A percentile compares a stretch with the other conserved stretches of the same genome.
phyloP scores from a whole-genome alignment of 1,140 invertebrate genomes.

The Drosophila jambulina region DNA sequence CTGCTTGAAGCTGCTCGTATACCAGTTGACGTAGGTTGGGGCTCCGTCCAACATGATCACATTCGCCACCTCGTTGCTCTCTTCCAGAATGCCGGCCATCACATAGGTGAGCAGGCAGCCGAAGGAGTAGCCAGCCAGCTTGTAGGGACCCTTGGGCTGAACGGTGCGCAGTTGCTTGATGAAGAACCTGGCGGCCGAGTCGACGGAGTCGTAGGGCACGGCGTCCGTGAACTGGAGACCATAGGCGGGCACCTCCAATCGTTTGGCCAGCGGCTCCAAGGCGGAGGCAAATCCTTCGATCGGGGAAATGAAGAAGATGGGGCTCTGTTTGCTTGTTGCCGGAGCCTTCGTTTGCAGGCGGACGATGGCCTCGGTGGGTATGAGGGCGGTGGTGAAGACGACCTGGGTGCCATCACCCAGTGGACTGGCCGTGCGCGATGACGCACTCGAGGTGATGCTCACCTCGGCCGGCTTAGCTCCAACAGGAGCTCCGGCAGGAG shows the following conservation, averaged over 20 bases:
- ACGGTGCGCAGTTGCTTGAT: constrained; percentile 91
- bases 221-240: constrained; percentile 94
- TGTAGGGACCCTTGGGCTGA: constrained; percentile 94
- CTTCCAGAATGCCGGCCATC: constrained; percentile 94
- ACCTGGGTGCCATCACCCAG: constrained; percentile 85
- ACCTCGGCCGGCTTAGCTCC: not conserved
- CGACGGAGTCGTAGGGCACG: constrained; percentile 90
- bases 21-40: constrained; percentile 93
- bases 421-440: constrained; percentile 56
- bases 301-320: constrained; percentile 93
- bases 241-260: constrained; percentile 92
- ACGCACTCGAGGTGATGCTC: constrained; percentile 46
- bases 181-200: constrained; percentile 92
- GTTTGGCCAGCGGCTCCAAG: constrained; percentile 89
- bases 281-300: constrained; percentile 94
- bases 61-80: constrained; percentile 87
- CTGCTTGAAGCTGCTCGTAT: constrained; percentile 89
- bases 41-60: constrained; percentile 96
- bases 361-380: constrained; percentile 89
- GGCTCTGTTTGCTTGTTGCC: constrained; percentile 82
- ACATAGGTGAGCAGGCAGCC: constrained; percentile 96
- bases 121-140: constrained; percentile 96
- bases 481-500: constrained; percentile 24
- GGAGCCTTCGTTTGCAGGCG: constrained; percentile 86
- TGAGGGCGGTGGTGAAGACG: constrained; percentile 87